Evolutionary conservation across 2,113 vertebrate genomes (phyloP).

Genomic region (Neoarius graeffei): DNA sequence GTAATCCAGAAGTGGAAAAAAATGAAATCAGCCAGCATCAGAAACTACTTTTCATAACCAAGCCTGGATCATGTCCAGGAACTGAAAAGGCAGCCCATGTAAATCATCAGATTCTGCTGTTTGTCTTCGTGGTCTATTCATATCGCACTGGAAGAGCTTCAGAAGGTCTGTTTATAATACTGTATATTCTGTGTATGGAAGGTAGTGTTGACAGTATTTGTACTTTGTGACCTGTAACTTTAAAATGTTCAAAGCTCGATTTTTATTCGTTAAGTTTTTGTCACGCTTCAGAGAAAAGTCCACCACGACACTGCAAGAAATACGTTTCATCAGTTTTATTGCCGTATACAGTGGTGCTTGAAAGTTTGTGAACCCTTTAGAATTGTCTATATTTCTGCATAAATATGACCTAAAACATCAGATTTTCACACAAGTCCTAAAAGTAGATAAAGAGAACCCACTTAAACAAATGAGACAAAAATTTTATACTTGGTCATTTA

Average conservation of each 20-base stretch:
- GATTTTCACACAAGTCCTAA: no score
- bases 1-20: conserved; percentile 31
- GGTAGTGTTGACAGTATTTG: neutral
- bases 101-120: conserved; percentile 2
- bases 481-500: no score
- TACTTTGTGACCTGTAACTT: neutral
- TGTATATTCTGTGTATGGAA: neutral
- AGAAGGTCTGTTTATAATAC: neutral
- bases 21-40: conserved; percentile 4
- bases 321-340: neutral
- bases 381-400: no score
- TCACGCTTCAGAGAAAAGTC: neutral
- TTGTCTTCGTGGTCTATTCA: neutral
- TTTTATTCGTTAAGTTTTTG: neutral
- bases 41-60: conserved; percentile 26
- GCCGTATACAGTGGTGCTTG: no score
- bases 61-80: neutral
- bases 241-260: neutral
- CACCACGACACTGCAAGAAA: neutral
- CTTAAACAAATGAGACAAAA: no score
- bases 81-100: neutral
- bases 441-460: no score
- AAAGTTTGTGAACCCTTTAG: no score
- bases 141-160: neutral
- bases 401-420: no score